A percentile compares a stretch with the other conserved stretches of the same genome.
Evolutionary conservation across 2,113 vertebrate genomes (phyloP).

Genomic region (Hemiprocne comata): DNA sequence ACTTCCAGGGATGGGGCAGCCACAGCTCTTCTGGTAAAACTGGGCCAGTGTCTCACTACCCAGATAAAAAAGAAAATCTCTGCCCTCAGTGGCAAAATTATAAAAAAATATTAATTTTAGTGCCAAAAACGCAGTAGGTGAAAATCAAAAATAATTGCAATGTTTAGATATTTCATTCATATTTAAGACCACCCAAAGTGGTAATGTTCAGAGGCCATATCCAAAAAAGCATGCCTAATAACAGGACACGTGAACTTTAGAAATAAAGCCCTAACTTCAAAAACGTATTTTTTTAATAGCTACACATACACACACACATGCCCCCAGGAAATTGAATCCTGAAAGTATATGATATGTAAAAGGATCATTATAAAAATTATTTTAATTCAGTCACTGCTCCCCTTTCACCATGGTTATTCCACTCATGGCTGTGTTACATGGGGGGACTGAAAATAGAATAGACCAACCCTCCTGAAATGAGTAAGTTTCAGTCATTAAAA

Average conservation of each 20-base stretch:
- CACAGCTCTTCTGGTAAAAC: too few relatives aligned
- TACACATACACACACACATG: neutral
- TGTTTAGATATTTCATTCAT: neutral
- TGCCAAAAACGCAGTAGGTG: neutral
- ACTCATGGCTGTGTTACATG: neutral
- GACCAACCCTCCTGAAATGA: neutral
- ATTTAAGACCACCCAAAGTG: neutral
- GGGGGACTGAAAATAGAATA: neutral
- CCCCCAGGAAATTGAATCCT: neutral
- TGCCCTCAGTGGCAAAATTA: neutral
- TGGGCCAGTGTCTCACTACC: too few relatives aligned
- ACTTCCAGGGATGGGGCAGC: too few relatives aligned
- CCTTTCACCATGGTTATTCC: neutral
- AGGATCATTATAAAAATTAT: neutral
- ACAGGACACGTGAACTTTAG: neutral
- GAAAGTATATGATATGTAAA: neutral
- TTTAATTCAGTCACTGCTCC: neutral
- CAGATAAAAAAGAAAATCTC: neutral
- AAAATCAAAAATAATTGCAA: conserved; percentile 12
- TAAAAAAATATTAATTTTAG: neutral
- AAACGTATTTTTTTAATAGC: neutral
- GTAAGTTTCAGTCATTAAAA: neutral
- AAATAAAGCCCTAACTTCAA: neutral
- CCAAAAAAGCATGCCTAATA: neutral
- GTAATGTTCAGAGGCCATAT: neutral